A percentile compares a stretch with the other conserved stretches of the same genome.
Conservation (phyloP, 2,113 vertebrate genomes). For the Fulmarus glacialis region DNA sequence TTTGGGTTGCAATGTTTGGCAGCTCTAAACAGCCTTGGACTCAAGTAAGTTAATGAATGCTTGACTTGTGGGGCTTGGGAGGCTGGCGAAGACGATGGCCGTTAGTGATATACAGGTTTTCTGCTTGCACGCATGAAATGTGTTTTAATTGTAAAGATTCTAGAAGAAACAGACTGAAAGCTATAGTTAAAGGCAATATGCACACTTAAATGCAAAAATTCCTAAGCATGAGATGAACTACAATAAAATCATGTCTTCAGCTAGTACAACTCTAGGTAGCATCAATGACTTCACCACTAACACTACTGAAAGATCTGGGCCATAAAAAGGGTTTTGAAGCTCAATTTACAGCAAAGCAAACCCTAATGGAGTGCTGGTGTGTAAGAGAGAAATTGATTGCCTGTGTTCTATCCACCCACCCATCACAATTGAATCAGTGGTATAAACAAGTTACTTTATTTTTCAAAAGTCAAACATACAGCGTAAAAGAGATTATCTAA, state of each 20-base stretch:
- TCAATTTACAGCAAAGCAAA: background rate
- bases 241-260: background rate
- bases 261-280: background rate
- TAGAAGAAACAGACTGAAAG: background rate
- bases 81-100: background rate
- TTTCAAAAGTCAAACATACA: background rate
- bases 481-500: background rate
- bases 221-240: background rate
- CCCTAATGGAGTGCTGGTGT: background rate
- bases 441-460: conserved; percentile 12
- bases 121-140: background rate
- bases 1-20: background rate
- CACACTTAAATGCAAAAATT: background rate
- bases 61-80: background rate
- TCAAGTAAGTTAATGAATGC: background rate
- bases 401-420: background rate
- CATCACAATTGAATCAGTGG: background rate
- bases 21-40: background rate
- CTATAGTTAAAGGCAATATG: background rate
- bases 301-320: background rate
- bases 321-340: background rate
- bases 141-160: background rate
- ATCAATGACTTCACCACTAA: background rate
- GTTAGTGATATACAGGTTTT: background rate
- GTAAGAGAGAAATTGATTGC: background rate